Base-by-base conservation (phyloP, 2,888 invertebrate genomes). In the Spilosoma lubricipeda region DNA sequence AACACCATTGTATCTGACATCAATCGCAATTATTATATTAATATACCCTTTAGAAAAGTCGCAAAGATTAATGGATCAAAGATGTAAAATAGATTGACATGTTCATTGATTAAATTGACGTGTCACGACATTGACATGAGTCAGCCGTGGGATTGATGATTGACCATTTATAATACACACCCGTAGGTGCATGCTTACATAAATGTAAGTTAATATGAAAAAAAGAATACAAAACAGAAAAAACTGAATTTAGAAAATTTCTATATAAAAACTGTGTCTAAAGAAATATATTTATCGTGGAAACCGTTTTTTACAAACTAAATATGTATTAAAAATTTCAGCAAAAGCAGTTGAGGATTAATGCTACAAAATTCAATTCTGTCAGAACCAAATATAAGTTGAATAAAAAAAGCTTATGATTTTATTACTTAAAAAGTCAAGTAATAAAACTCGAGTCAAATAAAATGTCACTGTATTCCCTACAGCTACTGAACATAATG, bases 101-200 rank as follows among this genome's bases (percentile, higher is more conserved):
- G 89, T 92, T 92, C 88, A 89, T 86, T 85, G 85, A 86, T 87
- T 85, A 92, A 92, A 94, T 94, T 91, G 92, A 91, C 88, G 86
- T 92, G 91, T 93, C 94, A 93, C 91, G 92, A 92, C 91, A 20
- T 30, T 18, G 70, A 93, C 94, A 93, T 90, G 91, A 91, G 84
- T 85, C 80, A 85, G 82, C 82, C 82, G 84, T 87, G 88, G 87
- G 86, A 82, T 79, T 86, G 88, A 81, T 77, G 87, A 81, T 77
- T 86, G 88, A 81, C 77, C 78, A 85, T 85, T 84, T 85, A 59
- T 59, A 27, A 30, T 59, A 18, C 3, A 23, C 1, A 3, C 0
- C 2, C 15, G 11, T 56, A n/a, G 2, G n/a, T 3, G n/a, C 11
- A 56, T 9, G 52, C n/a, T 56, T 30, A 30, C 63, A 63, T 30